A percentile compares a stretch with the other conserved stretches of the same genome.
Evolutionary conservation across 2,113 vertebrate genomes (phyloP).

Genomic region (Cyanoramphus novaezelandiae): DNA sequence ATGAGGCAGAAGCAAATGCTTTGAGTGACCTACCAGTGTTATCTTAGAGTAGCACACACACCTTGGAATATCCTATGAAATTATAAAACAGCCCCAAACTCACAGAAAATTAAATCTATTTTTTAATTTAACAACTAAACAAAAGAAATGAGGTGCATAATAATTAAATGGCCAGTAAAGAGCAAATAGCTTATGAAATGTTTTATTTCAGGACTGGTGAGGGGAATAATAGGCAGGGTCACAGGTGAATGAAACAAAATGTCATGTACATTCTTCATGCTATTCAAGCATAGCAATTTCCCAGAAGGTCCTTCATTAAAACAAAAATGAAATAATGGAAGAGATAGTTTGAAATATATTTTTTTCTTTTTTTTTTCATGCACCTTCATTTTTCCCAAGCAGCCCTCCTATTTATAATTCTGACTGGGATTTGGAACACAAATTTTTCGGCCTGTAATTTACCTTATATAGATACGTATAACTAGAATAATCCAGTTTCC

Average conservation of each 20-base stretch:
- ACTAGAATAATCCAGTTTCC: neutral
- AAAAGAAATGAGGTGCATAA: constrained; percentile 40
- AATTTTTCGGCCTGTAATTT: neutral
- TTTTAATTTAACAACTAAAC: constrained; percentile 47
- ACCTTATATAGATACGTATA: neutral
- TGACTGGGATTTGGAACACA: neutral
- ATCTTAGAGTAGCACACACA: constrained; percentile 53
- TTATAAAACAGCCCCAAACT: constrained; percentile 27
- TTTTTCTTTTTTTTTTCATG: neutral
- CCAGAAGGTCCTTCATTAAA: constrained; percentile 20
- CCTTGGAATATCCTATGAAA: neutral
- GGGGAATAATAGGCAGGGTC: constrained; percentile 27
- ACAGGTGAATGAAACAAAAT: constrained; percentile 52
- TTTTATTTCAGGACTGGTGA: constrained; percentile 28
- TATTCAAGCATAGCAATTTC: constrained; percentile 19
- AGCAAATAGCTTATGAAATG: constrained; percentile 29
- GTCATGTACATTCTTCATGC: neutral
- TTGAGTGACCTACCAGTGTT: constrained; percentile 38
- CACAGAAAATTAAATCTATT: neutral
- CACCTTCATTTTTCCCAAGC: neutral
- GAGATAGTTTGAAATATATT: neutral
- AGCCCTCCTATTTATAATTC: neutral
- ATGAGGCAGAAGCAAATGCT: neutral
- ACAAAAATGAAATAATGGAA: constrained; percentile 20
- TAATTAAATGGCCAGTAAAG: constrained; percentile 44